Evolutionary conservation across 1,140 invertebrate species (phyloP), one percentile per base, ranked within the genome.

Genomic region (Tribolium madens): DNA sequence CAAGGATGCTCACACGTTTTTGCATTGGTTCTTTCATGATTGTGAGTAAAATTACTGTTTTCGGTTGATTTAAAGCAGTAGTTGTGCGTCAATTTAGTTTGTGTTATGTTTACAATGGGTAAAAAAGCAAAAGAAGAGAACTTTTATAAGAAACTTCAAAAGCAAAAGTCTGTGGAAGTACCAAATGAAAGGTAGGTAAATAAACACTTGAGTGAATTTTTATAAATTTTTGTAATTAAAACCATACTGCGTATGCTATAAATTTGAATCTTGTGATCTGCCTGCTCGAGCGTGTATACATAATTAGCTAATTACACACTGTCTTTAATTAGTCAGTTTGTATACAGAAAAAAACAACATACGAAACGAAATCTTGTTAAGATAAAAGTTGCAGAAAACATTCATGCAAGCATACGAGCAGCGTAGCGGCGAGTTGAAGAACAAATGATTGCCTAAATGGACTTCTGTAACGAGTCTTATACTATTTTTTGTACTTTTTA

Each of bases 111-210:
- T 9, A 42, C 2, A 42, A 57, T 18, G 52, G 18, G 9, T 4
- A 33, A 68, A 68, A 31, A 73, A 3, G 33, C 6, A 36, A 48
- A 33, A 47, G 42, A 64, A 46, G 48, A 69, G 17, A 52, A 64
- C 15, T 15, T 60, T 5, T 75, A 75, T 31, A 69, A 6, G 9
- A 69, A 48, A 21, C 15, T 75, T 15, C 73, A 75, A 18, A 48
- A 47, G n/a, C 57, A 75, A 42, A 75, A 75, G 9, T 75, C 60
- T 17, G 15, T 52, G 10, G 60, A 75, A 10, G 42, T 48, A 12
- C n/a, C 15, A n/a, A 69, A 75, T 10, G 7, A 47, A 15, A 75
- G 73, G 73, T 75, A 48, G 0, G 73, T 71, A 14, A n/a, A 21
- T 1, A 9, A 15, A 17, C 13, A 18, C 13, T 50, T 72, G 15